phyloP scores from a whole-genome alignment of 2,113 vertebrate genomes.

The Tragelaphus scriptus region DNA sequence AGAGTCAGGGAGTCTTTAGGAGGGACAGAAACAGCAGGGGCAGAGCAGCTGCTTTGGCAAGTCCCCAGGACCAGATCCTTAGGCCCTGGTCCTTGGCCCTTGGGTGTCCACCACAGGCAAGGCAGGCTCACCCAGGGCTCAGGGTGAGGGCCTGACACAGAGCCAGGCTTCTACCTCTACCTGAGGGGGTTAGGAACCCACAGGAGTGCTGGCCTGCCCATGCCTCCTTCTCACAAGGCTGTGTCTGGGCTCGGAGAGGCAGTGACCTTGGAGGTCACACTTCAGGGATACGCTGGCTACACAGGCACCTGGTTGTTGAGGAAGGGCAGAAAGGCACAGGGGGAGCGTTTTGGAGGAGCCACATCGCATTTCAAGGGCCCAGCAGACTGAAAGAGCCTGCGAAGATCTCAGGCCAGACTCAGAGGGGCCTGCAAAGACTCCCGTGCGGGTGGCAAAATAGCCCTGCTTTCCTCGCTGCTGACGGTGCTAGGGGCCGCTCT shows the following conservation, averaged over 20 bases:
- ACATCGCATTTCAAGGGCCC: conserved; percentile 1
- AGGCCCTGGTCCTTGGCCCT: neutral
- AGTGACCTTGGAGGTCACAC: neutral
- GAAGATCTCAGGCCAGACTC: neutral
- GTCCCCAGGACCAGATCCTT: neutral
- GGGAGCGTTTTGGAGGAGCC: conserved; percentile 19
- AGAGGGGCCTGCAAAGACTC: neutral
- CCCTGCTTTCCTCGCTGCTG: neutral
- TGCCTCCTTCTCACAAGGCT: neutral
- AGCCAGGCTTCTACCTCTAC: neutral
- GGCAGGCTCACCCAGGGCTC: neutral
- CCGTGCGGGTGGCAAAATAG: rapidly evolving
- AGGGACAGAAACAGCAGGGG: neutral
- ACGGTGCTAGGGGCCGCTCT: rapidly evolving
- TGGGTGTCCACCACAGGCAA: neutral
- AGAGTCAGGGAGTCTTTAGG: neutral
- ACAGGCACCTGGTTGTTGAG: neutral
- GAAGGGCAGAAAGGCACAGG: neutral
- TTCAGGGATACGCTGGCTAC: neutral
- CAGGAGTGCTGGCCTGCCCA: neutral
- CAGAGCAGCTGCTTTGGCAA: no score
- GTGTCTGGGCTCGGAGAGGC: neutral
- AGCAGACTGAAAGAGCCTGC: neutral
- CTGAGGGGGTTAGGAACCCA: neutral
- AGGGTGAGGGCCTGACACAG: neutral